Conservation (phyloP, 2,113 vertebrate genomes). For the Oncorhynchus tshawytscha region DNA sequence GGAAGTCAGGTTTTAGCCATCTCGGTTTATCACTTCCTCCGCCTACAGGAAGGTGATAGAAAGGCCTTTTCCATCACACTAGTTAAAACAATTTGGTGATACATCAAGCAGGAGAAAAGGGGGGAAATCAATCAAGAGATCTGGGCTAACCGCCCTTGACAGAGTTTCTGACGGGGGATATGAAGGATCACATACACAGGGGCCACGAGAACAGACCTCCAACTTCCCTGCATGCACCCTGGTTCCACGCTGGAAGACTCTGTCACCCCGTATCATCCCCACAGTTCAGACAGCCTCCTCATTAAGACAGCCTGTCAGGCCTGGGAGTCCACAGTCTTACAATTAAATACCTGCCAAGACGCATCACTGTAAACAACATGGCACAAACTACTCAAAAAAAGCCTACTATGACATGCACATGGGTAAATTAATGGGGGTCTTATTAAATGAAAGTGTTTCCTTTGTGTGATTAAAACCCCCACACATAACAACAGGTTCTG, state of each 20-base stretch:
- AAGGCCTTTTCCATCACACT: conserved; percentile 6
- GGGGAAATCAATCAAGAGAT: too few relatives aligned
- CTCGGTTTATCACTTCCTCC: conserved; percentile 1
- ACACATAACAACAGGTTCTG: too few relatives aligned
- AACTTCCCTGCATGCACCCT: background rate
- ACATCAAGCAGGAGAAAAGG: too few relatives aligned
- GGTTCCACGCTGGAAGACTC: conserved; percentile 13
- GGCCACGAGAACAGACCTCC: too few relatives aligned
- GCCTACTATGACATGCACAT: background rate
- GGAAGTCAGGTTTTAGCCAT: too few relatives aligned
- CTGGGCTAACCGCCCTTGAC: too few relatives aligned
- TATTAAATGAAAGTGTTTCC: too few relatives aligned
- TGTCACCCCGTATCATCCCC: conserved; percentile 25
- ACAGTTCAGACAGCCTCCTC: conserved; percentile 12
- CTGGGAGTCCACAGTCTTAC: conserved; percentile 16
- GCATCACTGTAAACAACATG: conserved; percentile 15
- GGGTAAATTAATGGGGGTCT: too few relatives aligned
- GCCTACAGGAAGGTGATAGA: conserved; percentile 44
- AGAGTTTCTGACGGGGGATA: background rate
- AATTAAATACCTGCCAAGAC: conserved; percentile 23
- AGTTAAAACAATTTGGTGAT: too few relatives aligned
- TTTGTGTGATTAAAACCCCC: too few relatives aligned
- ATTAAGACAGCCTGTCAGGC: conserved; percentile 32
- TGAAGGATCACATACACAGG: background rate
- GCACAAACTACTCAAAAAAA: conserved; percentile 4